phyloP scores from a whole-genome alignment of 2,113 vertebrate species.

The Fulmarus glacialis region DNA sequence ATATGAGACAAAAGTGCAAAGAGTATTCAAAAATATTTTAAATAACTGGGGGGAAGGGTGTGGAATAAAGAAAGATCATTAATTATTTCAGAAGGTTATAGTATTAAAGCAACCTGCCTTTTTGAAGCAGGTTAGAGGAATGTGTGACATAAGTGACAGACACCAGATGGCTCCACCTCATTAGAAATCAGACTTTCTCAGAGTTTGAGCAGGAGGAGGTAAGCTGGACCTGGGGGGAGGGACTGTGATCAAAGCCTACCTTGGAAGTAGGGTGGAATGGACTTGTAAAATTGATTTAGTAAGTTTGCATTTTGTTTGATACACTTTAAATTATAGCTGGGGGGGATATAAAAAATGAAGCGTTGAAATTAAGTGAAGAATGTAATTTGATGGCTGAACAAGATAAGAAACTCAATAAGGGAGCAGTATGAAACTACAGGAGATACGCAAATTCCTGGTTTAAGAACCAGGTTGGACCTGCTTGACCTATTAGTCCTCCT shows the following conservation, averaged over 20 bases:
- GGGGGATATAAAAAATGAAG: background rate
- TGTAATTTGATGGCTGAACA: background rate
- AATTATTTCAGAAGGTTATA: background rate
- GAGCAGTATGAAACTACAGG: background rate
- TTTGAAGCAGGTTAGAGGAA: background rate
- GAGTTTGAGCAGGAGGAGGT: background rate
- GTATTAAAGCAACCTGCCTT: background rate
- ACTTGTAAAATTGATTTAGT: background rate
- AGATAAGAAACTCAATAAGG: background rate
- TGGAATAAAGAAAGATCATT: background rate
- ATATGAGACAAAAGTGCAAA: background rate
- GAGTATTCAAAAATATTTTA: background rate
- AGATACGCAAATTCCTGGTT: background rate
- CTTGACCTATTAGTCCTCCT: background rate
- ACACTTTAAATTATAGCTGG: background rate
- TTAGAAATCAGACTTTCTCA: background rate
- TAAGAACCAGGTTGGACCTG: background rate
- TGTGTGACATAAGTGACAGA: constrained; percentile 2
- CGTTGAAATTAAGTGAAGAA: background rate
- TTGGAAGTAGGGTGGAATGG: background rate
- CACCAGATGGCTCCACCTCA: constrained; percentile 59
- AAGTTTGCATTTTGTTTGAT: background rate
- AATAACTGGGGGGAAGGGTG: rapidly evolving
- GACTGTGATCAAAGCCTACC: background rate
- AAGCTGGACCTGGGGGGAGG: background rate